Base-by-base conservation (phyloP, 2,888 invertebrate species). In the Hypselothyrea guttata region DNA sequence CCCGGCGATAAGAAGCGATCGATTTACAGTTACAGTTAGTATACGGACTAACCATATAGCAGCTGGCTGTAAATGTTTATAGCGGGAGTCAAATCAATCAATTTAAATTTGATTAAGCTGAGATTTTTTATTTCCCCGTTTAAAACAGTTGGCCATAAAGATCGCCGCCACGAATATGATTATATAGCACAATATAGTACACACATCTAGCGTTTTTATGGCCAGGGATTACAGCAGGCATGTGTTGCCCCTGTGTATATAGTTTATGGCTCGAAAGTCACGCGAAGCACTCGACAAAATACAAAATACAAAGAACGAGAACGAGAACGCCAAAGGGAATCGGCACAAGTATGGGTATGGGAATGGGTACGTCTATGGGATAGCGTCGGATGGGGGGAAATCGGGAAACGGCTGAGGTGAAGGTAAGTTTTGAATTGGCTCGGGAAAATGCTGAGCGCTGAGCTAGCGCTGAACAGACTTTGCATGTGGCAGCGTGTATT, bases 91-190 rank as follows among this genome's bases (percentile, higher is more conserved):
- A 49, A 70, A 65, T 70, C 54, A 61, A 83, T 79, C 74, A 76
- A 79, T 83, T 83, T 76, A 76, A 83, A 79, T 74, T 83, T 83
- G 79, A 83, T 79, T 83, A 78, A 52, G 76, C 69, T 63, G 68
- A 83, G 79, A 79, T 79, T 82, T 62, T 22, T 33, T 45, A 35
- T 37, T 37, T 7, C 38, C 12, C 7, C 4, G 45, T 16, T 22
- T 33, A 18, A 22, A 44, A 15, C 12, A 27, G 22, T 41, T 31
- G 2, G 28, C 28, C 59, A 31, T 38, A 38, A 38, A 38, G 16
- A 37, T 22, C 22, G 2, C 22, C 2, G 22, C 22, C 22, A 22
- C 22, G 22, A 22, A 22, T 22, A 22, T 22, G 22, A 22, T 22
- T 22, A 22, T 22, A 5, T 22, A 16, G n/a, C n/a, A 35, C 27